These are phyloP conservation scores for Sterrhoptilus dennistouni DNA, from an alignment of 2,113 vertebrate genomes.

Conservation along the genomic window DNA sequence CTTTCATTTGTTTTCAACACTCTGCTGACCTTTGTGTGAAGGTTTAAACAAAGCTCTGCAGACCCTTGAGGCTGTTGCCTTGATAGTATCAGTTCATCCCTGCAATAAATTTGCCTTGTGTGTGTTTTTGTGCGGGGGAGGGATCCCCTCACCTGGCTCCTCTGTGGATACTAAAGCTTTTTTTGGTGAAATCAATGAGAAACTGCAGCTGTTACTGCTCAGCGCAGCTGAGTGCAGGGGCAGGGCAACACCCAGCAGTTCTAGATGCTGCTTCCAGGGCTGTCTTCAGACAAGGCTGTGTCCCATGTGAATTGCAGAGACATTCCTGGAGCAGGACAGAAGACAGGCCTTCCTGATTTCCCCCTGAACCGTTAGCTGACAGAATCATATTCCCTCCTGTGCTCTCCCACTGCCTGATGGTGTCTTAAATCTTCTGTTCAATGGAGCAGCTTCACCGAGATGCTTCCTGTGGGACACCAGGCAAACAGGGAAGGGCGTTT, in stretches of 20 bases:
- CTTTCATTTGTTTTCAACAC: constrained; percentile 30
- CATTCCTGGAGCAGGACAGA: neutral
- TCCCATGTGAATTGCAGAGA: neutral
- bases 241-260: neutral
- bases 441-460: constrained; percentile 7
- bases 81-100: neutral
- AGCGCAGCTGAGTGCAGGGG: neutral
- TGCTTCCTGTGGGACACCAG: constrained; percentile 16
- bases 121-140: neutral
- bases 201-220: neutral
- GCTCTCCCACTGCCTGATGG: neutral
- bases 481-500: neutral
- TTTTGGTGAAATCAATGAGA: neutral
- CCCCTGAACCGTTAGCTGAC: neutral
- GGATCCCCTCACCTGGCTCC: neutral
- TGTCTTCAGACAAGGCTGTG: neutral
- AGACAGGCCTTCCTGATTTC: neutral
- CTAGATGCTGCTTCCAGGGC: neutral
- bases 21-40: constrained; percentile 5
- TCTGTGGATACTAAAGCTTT: neutral
- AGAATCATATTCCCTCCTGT: neutral
- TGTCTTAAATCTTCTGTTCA: constrained; percentile 33
- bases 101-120: neutral
- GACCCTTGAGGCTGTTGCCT: neutral
- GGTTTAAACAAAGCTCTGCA: constrained; percentile 30